Evolutionary conservation across 2,113 vertebrate species (phyloP).

Genomic region (Lagenorhynchus albirostris): DNA sequence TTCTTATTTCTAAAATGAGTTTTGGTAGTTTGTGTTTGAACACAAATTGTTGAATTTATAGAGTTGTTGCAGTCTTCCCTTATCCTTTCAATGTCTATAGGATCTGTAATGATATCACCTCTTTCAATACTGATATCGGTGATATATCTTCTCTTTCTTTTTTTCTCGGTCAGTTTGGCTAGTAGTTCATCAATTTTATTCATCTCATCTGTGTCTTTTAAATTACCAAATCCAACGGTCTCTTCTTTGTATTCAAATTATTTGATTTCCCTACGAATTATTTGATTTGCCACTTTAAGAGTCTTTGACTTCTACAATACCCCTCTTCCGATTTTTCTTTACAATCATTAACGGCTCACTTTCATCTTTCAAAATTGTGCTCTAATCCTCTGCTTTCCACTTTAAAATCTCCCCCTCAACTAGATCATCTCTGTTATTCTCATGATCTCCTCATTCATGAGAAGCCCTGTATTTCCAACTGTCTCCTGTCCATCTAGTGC

Average conservation of each 20-base stretch:
- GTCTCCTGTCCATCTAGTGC: neutral
- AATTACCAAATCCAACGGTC: neutral
- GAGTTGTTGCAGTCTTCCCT: neutral
- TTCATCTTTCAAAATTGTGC: neutral
- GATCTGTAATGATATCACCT: neutral
- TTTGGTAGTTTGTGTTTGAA: too few relatives aligned
- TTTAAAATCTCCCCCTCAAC: neutral
- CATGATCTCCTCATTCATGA: neutral
- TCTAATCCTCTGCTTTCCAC: neutral
- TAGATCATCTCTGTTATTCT: neutral
- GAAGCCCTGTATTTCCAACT: neutral
- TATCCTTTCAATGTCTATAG: neutral
- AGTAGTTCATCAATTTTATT: neutral
- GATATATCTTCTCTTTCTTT: neutral
- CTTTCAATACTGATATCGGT: neutral
- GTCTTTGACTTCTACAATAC: neutral
- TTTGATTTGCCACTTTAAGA: neutral
- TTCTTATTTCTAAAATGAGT: too few relatives aligned
- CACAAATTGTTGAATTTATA: neutral
- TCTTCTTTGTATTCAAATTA: neutral
- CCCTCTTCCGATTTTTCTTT: neutral
- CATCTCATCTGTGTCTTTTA: neutral
- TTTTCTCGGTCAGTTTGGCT: neutral
- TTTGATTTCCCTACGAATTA: neutral
- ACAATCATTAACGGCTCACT: neutral